phyloP scores from a whole-genome alignment of 2,888 invertebrate genomes.

The Leucoma salicis region DNA sequence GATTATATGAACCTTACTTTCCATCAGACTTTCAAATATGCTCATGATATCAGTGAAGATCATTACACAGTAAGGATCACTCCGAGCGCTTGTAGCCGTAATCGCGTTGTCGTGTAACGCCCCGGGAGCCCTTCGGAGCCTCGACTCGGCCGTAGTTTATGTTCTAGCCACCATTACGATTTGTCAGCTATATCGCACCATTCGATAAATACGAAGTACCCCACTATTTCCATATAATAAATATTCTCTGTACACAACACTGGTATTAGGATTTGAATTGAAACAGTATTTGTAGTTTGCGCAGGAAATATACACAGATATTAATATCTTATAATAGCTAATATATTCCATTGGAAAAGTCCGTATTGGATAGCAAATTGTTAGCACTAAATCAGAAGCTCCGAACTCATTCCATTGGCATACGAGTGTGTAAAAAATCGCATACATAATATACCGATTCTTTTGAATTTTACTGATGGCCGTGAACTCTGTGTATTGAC shows the following conservation, averaged over 20 bases:
- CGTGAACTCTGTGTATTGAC: not conserved
- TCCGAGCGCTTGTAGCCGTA: slow-evolving; percentile 44
- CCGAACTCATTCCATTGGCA: not conserved
- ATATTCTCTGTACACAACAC: not conserved
- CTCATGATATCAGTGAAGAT: slow-evolving; percentile 6
- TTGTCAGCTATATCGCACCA: slow-evolving; percentile 56
- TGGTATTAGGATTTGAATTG: slow-evolving; percentile 4
- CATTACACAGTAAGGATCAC: slow-evolving; percentile 16
- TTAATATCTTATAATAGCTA: not conserved
- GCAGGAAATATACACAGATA: slow-evolving; percentile 6
- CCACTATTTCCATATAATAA: slow-evolving; percentile 4
- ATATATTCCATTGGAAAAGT: slow-evolving; percentile 1
- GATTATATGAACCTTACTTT: no score
- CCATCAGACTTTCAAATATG: slow-evolving; percentile 10
- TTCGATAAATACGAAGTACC: slow-evolving; percentile 18
- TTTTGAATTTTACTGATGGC: not conserved
- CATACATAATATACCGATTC: not conserved
- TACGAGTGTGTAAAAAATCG: not conserved
- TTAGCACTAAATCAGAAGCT: not conserved
- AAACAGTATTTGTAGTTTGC: slow-evolving; percentile 2
- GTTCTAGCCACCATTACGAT: slow-evolving; percentile 48
- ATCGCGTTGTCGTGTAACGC: slow-evolving; percentile 64
- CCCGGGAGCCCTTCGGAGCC: slow-evolving; percentile 50
- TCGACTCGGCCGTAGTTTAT: slow-evolving; percentile 47
- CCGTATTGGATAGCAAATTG: not conserved